Percentiles rank a stretch among this genome's conserved stretches.
These are phyloP conservation scores for Micoletzkya japonica DNA, from an alignment of 2,888 invertebrate species.

Conservation along the genomic window DNA sequence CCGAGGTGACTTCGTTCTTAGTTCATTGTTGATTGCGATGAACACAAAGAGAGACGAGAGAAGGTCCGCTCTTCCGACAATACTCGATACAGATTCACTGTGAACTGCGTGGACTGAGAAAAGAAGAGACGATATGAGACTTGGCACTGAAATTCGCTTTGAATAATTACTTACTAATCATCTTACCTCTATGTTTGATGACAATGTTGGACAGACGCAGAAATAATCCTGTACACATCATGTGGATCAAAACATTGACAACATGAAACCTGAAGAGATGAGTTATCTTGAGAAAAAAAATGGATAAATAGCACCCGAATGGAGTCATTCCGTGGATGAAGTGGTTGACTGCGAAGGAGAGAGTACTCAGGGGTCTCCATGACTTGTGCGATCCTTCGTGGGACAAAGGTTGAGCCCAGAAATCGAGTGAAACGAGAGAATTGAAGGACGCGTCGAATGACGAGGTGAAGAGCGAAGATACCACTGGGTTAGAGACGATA, in stretches of 20 bases:
- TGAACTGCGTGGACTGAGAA: too few species aligned
- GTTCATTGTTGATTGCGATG: neutral
- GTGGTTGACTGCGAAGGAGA: constrained; percentile 84
- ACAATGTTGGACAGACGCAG: too few species aligned
- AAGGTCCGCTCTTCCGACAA: neutral
- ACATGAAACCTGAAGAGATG: too few species aligned
- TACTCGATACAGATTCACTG: neutral
- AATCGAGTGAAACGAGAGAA: neutral
- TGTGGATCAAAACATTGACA: too few species aligned
- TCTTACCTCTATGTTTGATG: too few species aligned
- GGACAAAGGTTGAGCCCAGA: constrained; percentile 65
- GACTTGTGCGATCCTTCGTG: constrained; percentile 95
- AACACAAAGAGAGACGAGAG: neutral
- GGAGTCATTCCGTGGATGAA: constrained; percentile 70
- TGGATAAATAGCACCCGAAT: neutral
- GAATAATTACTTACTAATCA: too few species aligned
- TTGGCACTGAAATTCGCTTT: too few species aligned
- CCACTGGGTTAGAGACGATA: too few species aligned
- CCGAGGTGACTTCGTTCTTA: neutral
- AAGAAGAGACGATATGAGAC: too few species aligned
- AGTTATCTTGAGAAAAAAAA: neutral
- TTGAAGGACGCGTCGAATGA: too few species aligned
- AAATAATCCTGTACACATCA: too few species aligned
- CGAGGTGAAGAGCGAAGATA: too few species aligned
- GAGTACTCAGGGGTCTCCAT: constrained; percentile 87